phyloP scores from a whole-genome alignment of 2,797 vertebrate species.

The Yasuhikotakia modesta region DNA sequence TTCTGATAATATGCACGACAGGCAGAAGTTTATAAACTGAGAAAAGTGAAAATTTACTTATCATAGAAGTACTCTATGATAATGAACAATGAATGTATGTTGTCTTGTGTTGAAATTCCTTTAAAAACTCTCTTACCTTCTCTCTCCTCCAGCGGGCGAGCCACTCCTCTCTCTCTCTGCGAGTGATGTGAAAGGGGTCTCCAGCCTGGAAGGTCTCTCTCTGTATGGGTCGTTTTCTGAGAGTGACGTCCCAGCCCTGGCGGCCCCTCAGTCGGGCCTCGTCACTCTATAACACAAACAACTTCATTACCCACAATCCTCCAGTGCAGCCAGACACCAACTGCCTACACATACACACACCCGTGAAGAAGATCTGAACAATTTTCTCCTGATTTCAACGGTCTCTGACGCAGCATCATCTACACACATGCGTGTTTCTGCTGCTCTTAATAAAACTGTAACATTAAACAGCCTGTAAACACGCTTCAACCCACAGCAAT shows the following conservation, averaged over 20 bases:
- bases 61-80: too few species aligned
- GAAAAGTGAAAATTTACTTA: too few species aligned
- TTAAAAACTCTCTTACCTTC: conserved; percentile 75
- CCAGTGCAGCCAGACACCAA: conserved; percentile 11
- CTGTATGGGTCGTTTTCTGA: conserved; percentile 89
- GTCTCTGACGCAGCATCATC: too few species aligned
- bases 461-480: conserved; percentile 20
- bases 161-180: conserved; percentile 92
- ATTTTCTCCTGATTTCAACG: too few species aligned
- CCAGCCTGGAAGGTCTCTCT: conserved; percentile 94
- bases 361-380: too few species aligned
- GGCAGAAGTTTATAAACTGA: too few species aligned
- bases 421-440: background rate
- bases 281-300: conserved; percentile 46
- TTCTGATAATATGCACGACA: too few species aligned
- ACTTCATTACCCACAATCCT: conserved; percentile 15
- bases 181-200: conserved; percentile 94
- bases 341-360: too few species aligned
- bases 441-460: conserved; percentile 7
- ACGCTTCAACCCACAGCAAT: background rate
- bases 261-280: conserved; percentile 76
- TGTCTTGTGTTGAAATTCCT: too few species aligned
- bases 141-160: conserved; percentile 91
- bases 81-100: too few species aligned
- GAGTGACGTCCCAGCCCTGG: conserved; percentile 73